Conservation (phyloP, 1,140 invertebrate genomes). For the Listronotus oregonensis region DNA sequence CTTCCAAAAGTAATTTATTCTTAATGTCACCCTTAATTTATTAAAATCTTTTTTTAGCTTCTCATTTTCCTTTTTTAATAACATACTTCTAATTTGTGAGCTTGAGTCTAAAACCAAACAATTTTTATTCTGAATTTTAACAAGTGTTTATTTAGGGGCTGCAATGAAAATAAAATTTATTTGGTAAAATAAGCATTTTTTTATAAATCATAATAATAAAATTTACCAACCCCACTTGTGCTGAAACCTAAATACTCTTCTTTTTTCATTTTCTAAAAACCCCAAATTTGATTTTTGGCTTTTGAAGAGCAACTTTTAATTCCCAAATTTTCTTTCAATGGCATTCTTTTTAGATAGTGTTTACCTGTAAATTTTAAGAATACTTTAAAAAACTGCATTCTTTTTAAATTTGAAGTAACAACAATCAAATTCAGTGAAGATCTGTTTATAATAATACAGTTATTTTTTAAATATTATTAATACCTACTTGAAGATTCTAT, state of each 20-base stretch:
- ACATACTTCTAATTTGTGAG: conserved; percentile 64
- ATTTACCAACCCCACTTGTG: conserved; percentile 62
- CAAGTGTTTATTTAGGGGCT: no score
- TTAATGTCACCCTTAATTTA: conserved; percentile 61
- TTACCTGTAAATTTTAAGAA: conserved; percentile 42
- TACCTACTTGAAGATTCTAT: no score
- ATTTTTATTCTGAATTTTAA: no score
- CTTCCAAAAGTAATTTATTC: conserved; percentile 67
- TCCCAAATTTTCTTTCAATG: conserved; percentile 58
- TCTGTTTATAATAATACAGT: no score
- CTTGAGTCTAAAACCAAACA: conserved; percentile 55
- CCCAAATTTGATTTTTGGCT: conserved; percentile 62
- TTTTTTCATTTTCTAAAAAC: conserved; percentile 66
- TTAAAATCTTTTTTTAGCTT: conserved; percentile 60
- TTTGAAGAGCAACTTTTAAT: conserved; percentile 54
- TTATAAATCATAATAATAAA: not conserved
- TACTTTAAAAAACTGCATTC: no score
- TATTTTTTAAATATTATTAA: no score
- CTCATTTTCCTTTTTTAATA: conserved; percentile 63
- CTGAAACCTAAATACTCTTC: conserved; percentile 66
- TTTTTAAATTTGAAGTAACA: no score
- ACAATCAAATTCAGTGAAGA: no score
- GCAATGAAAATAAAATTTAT: no score
- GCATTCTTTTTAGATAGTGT: conserved; percentile 55
- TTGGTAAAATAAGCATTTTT: no score